A percentile compares a stretch with the other conserved stretches of the same genome.
phyloP scores from a whole-genome alignment of 2,797 vertebrate species.

The Leptatherina wallacei region DNA sequence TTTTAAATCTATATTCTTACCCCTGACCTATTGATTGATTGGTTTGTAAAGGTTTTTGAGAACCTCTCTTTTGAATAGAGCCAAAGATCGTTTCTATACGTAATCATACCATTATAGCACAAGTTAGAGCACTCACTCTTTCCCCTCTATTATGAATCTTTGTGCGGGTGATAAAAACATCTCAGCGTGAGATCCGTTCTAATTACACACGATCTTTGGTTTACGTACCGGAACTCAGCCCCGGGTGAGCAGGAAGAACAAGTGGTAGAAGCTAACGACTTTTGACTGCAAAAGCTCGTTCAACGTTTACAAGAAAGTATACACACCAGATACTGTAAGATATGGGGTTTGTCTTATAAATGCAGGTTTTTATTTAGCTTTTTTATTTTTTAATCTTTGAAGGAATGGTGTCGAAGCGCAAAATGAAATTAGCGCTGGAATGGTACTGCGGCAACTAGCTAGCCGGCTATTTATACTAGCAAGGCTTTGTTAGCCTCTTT shows the following conservation, averaged over 20 bases:
- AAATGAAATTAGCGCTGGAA: not conserved
- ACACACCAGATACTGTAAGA: slow-evolving; percentile 17
- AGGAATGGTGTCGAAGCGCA: accelerated
- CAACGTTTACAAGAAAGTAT: not conserved
- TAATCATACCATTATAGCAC: accelerated
- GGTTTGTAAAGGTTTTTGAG: too few relatives aligned
- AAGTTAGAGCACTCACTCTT: slow-evolving; percentile 20
- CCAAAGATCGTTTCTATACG: slow-evolving; percentile 36
- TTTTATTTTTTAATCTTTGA: not conserved
- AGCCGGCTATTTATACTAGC: slow-evolving; percentile 63
- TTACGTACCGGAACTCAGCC: slow-evolving; percentile 51
- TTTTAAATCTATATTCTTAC: too few relatives aligned
- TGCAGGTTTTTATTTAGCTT: accelerated
- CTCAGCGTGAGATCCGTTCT: not conserved
- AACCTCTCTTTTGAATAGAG: too few relatives aligned
- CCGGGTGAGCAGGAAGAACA: slow-evolving; percentile 65
- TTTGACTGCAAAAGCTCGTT: not conserved
- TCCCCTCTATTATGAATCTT: accelerated
- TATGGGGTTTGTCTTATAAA: accelerated
- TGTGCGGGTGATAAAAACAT: too few relatives aligned
- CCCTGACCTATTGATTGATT: too few relatives aligned
- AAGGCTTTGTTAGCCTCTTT: slow-evolving; percentile 71
- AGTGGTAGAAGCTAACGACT: slow-evolving; percentile 44
- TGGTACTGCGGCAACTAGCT: slow-evolving; percentile 41
- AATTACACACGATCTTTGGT: slow-evolving; percentile 40